A percentile compares a stretch with the other conserved stretches of the same genome.
Evolutionary conservation across 2,113 vertebrate genomes (phyloP).

Genomic region (Cyanoliseus patagonus): DNA sequence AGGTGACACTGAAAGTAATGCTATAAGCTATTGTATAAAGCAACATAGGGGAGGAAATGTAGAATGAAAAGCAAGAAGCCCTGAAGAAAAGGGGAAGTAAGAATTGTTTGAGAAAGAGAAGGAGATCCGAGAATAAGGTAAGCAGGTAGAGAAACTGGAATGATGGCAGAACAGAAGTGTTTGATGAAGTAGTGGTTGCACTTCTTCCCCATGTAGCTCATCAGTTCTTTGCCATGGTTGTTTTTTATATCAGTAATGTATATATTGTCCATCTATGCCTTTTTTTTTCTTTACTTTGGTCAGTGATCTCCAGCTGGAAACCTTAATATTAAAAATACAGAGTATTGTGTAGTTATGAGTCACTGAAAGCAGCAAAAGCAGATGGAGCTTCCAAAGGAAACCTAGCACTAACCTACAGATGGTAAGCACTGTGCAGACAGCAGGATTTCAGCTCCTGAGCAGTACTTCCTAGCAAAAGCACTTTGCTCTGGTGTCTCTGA

Average conservation of each 20-base stretch:
- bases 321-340: background rate
- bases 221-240: background rate
- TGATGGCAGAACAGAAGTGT: background rate
- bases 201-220: background rate
- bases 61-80: background rate
- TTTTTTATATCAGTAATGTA: background rate
- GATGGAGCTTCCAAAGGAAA: slow-evolving; percentile 4
- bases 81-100: background rate
- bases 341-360: background rate
- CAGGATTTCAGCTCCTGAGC: background rate
- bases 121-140: background rate
- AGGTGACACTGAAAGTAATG: background rate
- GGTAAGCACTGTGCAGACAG: background rate
- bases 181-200: background rate
- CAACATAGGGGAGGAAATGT: background rate
- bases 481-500: background rate
- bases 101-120: background rate
- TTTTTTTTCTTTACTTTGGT: background rate
- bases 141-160: background rate
- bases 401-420: slow-evolving; percentile 19
- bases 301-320: background rate
- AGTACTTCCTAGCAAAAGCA: background rate
- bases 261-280: fast-evolving
- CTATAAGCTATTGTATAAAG: background rate
- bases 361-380: background rate